A percentile compares a stretch with the other conserved stretches of the same genome.
Evolutionary conservation across 2,888 invertebrate species (phyloP).

Genomic region (Agapostemon virescens): DNA sequence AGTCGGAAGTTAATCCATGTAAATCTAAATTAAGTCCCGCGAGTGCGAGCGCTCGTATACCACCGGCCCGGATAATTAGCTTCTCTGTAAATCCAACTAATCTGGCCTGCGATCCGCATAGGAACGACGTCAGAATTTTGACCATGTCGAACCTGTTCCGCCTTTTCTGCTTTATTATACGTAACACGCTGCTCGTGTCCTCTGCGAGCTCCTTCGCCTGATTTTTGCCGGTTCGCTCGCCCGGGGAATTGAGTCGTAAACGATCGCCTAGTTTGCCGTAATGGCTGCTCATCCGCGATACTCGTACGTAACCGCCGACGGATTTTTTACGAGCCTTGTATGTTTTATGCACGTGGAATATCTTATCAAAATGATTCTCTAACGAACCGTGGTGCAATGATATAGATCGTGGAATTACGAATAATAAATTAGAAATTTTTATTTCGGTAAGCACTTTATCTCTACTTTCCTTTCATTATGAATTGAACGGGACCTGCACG

Average conservation of each 20-base stretch:
- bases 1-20: slow-evolving; percentile 59
- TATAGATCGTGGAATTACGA: no score
- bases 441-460: no score
- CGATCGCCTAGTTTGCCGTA: not conserved
- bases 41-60: slow-evolving; percentile 50
- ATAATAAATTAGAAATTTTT: no score
- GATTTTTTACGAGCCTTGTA: not conserved
- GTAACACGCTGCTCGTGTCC: not conserved
- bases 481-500: no score
- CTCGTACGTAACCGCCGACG: not conserved
- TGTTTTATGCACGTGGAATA: not conserved
- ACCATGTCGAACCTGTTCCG: slow-evolving; percentile 49
- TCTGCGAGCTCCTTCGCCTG: not conserved
- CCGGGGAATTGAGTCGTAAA: slow-evolving; percentile 12
- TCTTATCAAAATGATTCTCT: not conserved
- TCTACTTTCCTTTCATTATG: no score
- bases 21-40: slow-evolving; percentile 61
- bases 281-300: not conserved
- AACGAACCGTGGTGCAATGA: not conserved
- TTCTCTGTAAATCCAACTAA: slow-evolving; percentile 57
- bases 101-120: slow-evolving; percentile 51
- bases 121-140: slow-evolving; percentile 52
- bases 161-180: slow-evolving; percentile 42
- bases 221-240: not conserved
- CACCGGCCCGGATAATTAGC: slow-evolving; percentile 53